A percentile compares a stretch with the other conserved stretches of the same genome.
Conservation (phyloP, 2,113 vertebrate genomes). For the Caranx melampygus region DNA sequence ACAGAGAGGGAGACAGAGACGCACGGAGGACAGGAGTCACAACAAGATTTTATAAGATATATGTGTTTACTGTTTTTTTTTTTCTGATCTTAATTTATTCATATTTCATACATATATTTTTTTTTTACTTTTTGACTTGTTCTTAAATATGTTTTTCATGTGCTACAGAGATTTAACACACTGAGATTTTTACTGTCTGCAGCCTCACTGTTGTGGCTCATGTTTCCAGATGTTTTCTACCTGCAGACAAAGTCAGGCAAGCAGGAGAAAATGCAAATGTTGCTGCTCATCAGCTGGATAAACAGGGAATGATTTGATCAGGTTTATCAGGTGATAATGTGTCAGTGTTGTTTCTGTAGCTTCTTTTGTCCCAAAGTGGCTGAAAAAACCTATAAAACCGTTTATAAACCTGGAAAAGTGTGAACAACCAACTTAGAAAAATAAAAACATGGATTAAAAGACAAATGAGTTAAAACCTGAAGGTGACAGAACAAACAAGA, state of each 20-base stretch:
- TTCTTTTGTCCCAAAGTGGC: background rate
- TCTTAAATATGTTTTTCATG: background rate
- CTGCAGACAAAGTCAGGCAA: background rate
- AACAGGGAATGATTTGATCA: background rate
- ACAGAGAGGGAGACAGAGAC: background rate
- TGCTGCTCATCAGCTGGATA: background rate
- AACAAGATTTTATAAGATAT: background rate
- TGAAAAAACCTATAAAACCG: background rate
- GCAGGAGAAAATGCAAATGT: background rate
- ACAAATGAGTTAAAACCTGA: background rate
- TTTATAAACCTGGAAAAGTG: background rate
- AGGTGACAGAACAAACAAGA: constrained; percentile 3
- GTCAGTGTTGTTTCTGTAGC: constrained; percentile 8
- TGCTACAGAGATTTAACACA: background rate
- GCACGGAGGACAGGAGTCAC: background rate
- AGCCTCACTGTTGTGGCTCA: no score
- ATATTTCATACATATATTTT: no score
- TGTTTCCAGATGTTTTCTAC: background rate
- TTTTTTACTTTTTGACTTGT: no score
- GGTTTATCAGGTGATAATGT: background rate
- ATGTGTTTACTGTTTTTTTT: background rate
- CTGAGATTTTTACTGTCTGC: no score
- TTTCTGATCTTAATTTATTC: no score
- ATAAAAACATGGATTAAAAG: background rate
- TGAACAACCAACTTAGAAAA: background rate